Percentiles rank a stretch among this genome's conserved stretches.
phyloP scores from a whole-genome alignment of 2,797 vertebrate genomes.

The Buceros bicornis region DNA sequence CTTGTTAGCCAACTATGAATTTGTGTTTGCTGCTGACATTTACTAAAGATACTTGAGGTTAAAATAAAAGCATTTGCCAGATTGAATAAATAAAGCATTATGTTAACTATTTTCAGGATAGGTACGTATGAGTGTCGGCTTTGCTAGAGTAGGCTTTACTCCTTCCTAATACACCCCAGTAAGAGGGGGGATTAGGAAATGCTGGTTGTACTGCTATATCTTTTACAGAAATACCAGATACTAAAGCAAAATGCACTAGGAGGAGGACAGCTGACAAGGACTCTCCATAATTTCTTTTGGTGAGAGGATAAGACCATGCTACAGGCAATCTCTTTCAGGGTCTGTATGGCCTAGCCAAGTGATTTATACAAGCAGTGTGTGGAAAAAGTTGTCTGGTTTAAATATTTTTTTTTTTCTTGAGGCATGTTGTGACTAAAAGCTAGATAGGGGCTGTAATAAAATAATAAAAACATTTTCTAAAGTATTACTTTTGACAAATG shows the following conservation, averaged over 20 bases:
- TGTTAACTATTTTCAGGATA: slow-evolving; percentile 31
- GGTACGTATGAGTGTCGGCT: background rate
- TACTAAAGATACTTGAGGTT: slow-evolving; percentile 53
- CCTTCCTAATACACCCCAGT: background rate
- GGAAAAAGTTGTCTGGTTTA: background rate
- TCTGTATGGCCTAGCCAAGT: background rate
- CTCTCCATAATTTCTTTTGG: slow-evolving; percentile 1
- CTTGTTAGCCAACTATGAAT: slow-evolving; percentile 43
- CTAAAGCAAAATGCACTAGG: background rate
- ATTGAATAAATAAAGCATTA: slow-evolving; percentile 56
- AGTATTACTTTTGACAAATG: background rate
- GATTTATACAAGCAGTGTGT: background rate
- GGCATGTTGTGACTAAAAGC: background rate
- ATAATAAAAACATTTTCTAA: background rate
- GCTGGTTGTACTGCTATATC: background rate
- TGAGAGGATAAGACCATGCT: slow-evolving; percentile 38
- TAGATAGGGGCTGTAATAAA: background rate
- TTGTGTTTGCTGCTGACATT: slow-evolving; percentile 62
- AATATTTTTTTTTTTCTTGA: background rate
- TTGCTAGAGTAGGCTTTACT: background rate
- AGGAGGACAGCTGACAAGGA: background rate
- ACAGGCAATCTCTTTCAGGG: background rate
- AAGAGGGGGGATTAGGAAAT: background rate
- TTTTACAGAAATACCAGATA: slow-evolving; percentile 2
- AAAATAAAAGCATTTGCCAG: slow-evolving; percentile 59